Evolutionary conservation across 2,888 invertebrate species (phyloP), one percentile per base, ranked within the genome.

Genomic region (Omphaloscelis lunosa): DNA sequence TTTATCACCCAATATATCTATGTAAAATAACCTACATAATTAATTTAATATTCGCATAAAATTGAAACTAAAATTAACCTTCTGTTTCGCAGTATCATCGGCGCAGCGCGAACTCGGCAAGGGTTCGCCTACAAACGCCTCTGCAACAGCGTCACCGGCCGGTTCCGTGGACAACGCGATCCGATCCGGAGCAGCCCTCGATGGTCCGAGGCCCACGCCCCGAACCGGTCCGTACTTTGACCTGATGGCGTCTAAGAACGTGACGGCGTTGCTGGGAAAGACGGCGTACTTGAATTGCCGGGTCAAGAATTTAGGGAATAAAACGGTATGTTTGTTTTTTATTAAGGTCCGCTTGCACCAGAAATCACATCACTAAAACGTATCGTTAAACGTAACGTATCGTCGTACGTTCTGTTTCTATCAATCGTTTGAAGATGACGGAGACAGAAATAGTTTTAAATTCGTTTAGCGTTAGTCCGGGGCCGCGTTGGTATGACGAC

Each of bases 231-330:
- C 98, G 27, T 98, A 98, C 93, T 98, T 98, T 93, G 98, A 98
- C 93, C 97, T 97, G 90, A 96, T 97, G 75, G 97, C 97, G 56
- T 98, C 98, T 67, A 98, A 98, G 94, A 98, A 98, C 94, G 97
- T 97, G 84, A 99, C 99, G 48, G 99, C 99, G 0, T 97, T 99
- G 68, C 97, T 99, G 77, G 99, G 99, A 86, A 99, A 99, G 95
- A 99, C 99, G 58, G 99, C 99, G 69, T 99, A 98, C 93, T 97
- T 99, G 88, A 99, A 98, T 93, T 99, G 99, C 95, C 97, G 98
- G 82, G 98, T 99, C 85, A 98, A 98, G 96, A 99, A 99, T 96
- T 97, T 99, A 93, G 98, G 98, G 87, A 99, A 99, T 97, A 98
- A 98, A 97, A 99, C 99, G 96, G 99, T 99, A 92, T 9, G 53